A percentile compares a stretch with the other conserved stretches of the same genome.
phyloP scores from a whole-genome alignment of 2,113 vertebrate species.

The Zosterops hypoxanthus region DNA sequence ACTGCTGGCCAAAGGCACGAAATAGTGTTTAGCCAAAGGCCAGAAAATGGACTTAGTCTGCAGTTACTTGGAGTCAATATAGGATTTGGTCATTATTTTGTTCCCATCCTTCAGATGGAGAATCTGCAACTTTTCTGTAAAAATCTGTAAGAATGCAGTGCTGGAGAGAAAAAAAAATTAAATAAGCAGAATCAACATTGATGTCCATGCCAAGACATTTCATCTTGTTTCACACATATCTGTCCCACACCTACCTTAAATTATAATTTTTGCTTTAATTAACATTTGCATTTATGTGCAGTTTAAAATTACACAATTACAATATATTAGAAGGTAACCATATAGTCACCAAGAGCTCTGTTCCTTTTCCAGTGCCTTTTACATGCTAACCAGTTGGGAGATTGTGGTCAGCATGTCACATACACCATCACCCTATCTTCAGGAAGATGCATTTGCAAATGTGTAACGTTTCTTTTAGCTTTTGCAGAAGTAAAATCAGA shows the following conservation, averaged over 20 bases:
- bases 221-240: not conserved
- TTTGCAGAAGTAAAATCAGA: conserved; percentile 70
- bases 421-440: conserved; percentile 41
- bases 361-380: conserved; percentile 19
- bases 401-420: conserved; percentile 43
- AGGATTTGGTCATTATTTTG: not conserved
- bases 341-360: not conserved
- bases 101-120: not conserved
- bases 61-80: not conserved
- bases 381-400: conserved; percentile 1
- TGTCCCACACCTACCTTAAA: not conserved
- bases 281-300: not conserved
- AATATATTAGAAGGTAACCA: not conserved
- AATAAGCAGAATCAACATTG: not conserved
- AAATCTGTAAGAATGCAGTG: not conserved
- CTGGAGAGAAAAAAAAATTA: not conserved
- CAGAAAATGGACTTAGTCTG: not conserved
- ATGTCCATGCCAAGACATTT: not conserved
- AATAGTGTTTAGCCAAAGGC: not conserved
- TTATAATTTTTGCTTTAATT: not conserved
- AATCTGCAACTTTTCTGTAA: not conserved
- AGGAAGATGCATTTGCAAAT: conserved; percentile 65
- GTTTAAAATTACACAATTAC: not conserved
- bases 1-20: not conserved
- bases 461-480: conserved; percentile 55